Evolutionary conservation across 2,888 invertebrate species (phyloP), one percentile per base, ranked within the genome.

Genomic region (Herminia tarsipennalis): DNA sequence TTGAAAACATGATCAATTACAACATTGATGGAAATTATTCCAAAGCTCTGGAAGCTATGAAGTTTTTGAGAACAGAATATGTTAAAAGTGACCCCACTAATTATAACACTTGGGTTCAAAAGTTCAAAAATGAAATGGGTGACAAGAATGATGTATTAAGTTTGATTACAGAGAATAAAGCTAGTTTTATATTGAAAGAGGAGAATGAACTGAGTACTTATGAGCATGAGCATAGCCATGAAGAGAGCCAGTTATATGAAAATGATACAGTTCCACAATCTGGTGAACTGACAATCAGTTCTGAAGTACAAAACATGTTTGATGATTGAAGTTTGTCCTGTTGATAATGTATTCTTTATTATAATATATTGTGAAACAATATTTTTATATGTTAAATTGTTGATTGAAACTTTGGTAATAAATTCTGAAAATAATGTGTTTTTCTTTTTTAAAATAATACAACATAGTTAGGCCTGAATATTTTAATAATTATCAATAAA

Each of bases 271-370:
- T 81, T 10, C 87, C 88, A 12, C 74, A 81, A 46, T 70, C 83
- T 18, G 81, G 81, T 12, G 83, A 86, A 41, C 59, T 89, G 4
- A 76, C 75, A 8, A 78, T 90, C 29, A 73, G 70, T 52, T 70
- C 86, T 8, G 88, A 88, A 62, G 74, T 87, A 8, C 80, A 89
- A 66, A 80, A 87, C 51, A 77, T 91, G 54, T 92, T 91, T 81
- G 88, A 88, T 78, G 84, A 87, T 50, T 56, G 40, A 43, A 6
- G n/a, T n/a, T n/a, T n/a, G n/a, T n/a, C n/a, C n/a, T n/a, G 4
- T 37, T 9, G 12, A 20, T 12, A 32, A 9, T 6, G 3, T 5
- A 5, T 8, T 8, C 1, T 33, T 10, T 13, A 5, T 13, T 13
- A 14, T n/a, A 13, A n/a, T 1, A n/a, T n/a, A n/a, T n/a, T n/a